These are phyloP conservation scores for Drosophila ercepeae DNA, from an alignment of 1,140 invertebrate species.

Conservation along the genomic window DNA sequence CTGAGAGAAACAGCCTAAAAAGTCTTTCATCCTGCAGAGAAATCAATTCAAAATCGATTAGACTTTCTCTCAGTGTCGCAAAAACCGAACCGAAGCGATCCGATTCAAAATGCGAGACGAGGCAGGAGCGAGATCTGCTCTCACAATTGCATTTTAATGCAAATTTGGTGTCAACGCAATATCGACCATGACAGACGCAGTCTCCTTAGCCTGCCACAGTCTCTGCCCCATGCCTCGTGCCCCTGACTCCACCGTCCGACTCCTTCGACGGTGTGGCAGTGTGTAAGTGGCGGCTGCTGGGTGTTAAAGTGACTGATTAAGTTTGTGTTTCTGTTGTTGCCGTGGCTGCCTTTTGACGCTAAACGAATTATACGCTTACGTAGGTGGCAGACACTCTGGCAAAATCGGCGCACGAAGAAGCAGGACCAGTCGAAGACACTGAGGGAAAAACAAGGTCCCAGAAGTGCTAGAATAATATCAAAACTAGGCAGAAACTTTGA, in stretches of 20 bases:
- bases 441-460: background rate
- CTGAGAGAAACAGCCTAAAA: background rate
- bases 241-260: no score
- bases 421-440: background rate
- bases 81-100: constrained; percentile 14
- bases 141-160: constrained; percentile 79
- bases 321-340: constrained; percentile 63
- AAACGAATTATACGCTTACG: constrained; percentile 81
- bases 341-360: constrained; percentile 58
- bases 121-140: constrained; percentile 27
- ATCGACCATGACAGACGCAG: constrained; percentile 76
- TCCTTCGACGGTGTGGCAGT: background rate
- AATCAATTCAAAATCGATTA: no score
- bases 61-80: background rate
- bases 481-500: no score
- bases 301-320: constrained; percentile 82
- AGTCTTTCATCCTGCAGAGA: no score
- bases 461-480: no score
- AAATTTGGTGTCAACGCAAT: constrained; percentile 82
- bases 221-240: constrained; percentile 3
- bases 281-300: constrained; percentile 65
- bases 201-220: constrained; percentile 6
- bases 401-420: constrained; percentile 33
- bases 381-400: constrained; percentile 78
- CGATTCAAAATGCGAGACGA: constrained; percentile 16